Percentiles rank a stretch among this genome's conserved stretches.
Conservation (phyloP, 2,888 invertebrate genomes). For the Helicoverpa assulta region DNA sequence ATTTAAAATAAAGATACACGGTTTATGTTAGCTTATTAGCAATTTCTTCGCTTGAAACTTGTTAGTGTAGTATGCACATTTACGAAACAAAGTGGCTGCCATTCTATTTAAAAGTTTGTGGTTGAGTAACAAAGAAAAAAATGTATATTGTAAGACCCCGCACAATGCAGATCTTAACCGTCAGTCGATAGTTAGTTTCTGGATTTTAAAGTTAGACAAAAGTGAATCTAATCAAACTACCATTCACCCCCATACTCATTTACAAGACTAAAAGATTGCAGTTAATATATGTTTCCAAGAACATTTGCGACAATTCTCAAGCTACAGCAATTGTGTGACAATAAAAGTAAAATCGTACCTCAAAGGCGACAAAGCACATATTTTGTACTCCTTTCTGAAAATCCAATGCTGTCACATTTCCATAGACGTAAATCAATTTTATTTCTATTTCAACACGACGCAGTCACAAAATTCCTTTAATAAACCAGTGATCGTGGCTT, state of each 20-base stretch:
- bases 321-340: not conserved
- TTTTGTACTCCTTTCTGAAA: conserved; percentile 30
- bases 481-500: conserved; percentile 75
- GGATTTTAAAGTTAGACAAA: too few species aligned
- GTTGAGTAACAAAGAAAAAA: too few species aligned
- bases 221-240: too few species aligned
- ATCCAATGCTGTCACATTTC: conserved; percentile 55
- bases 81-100: not conserved
- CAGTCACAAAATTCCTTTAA: conserved; percentile 74
- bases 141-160: too few species aligned
- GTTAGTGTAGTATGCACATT: not conserved
- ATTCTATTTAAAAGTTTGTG: not conserved
- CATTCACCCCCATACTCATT: too few species aligned
- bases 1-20: too few species aligned
- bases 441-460: conserved; percentile 75
- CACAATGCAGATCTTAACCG: too few species aligned
- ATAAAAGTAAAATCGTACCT: conserved; percentile 15
- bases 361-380: conserved; percentile 42
- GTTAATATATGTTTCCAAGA: not conserved
- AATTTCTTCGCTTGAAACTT: not conserved
- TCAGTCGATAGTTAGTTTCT: too few species aligned
- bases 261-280: too few species aligned
- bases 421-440: conserved; percentile 71
- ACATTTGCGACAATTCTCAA: not conserved
- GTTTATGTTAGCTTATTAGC: not conserved